Percentiles rank a stretch among this genome's conserved stretches.
These are phyloP conservation scores for Drosophila limbata DNA, from an alignment of 2,888 invertebrate genomes.

Conservation along the genomic window DNA sequence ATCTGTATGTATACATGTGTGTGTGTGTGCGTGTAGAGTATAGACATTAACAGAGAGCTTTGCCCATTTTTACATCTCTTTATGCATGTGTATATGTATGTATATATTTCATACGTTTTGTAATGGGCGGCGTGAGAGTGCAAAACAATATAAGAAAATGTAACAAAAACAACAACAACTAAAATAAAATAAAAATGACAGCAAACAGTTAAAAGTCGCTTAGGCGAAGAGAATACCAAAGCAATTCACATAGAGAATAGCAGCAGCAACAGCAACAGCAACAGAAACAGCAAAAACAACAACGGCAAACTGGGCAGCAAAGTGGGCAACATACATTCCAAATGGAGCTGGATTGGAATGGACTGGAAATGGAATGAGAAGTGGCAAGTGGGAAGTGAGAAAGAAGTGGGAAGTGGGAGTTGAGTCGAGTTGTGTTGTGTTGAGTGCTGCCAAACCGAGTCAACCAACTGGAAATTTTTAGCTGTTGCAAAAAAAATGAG, in stretches of 20 bases:
- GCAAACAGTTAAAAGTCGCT: constrained; percentile 29
- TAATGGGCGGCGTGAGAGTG: constrained; percentile 26
- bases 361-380: constrained; percentile 24
- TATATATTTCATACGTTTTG: constrained; percentile 13
- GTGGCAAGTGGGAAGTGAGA: constrained; percentile 21
- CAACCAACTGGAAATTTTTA: constrained; percentile 67
- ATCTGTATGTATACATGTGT: no score
- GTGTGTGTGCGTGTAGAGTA: constrained; percentile 7
- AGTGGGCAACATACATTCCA: constrained; percentile 22
- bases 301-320: constrained; percentile 16
- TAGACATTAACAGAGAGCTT: constrained; percentile 27
- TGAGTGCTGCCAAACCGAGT: constrained; percentile 45
- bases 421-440: constrained; percentile 1
- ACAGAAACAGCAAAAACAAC: constrained; percentile 16
- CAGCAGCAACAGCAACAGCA: constrained; percentile 16
- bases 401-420: constrained; percentile 12
- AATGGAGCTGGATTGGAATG: constrained; percentile 22
- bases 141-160: constrained; percentile 13
- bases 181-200: constrained; percentile 13
- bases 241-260: constrained; percentile 20
- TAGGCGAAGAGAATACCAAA: constrained; percentile 33
- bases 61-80: constrained; percentile 29
- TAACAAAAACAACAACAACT: not conserved
- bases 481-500: constrained; percentile 11
- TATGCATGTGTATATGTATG: not conserved